A percentile compares a stretch with the other conserved stretches of the same genome.
These are phyloP conservation scores for Pao palembangensis DNA, from an alignment of 2,113 vertebrate species.

Conservation along the genomic window DNA sequence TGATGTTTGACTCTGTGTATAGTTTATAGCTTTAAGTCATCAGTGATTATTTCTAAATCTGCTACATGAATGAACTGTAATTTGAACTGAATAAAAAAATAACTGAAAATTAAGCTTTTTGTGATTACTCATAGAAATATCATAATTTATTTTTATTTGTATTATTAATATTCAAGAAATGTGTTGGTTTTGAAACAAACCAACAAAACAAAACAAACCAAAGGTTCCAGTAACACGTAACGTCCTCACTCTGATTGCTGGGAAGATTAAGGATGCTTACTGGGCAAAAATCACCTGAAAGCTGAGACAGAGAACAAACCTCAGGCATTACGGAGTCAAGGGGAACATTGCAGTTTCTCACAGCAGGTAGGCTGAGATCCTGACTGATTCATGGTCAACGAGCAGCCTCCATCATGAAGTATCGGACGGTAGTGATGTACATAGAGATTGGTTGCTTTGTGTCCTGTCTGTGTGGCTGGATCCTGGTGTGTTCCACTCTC, in stretches of 20 bases:
- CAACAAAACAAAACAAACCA: neutral
- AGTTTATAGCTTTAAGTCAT: no score
- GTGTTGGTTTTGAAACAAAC: neutral
- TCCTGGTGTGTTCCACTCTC: slow-evolving; percentile 87
- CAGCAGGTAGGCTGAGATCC: neutral
- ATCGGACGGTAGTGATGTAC: slow-evolving; percentile 71
- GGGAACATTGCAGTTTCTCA: slow-evolving; percentile 15
- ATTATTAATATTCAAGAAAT: neutral
- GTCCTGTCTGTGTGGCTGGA: slow-evolving; percentile 84
- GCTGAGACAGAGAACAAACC: slow-evolving; percentile 14
- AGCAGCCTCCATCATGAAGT: slow-evolving; percentile 52
- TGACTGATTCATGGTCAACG: neutral
- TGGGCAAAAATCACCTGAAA: slow-evolving; percentile 58
- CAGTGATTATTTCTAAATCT: neutral
- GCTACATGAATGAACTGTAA: neutral
- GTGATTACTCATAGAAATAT: no score
- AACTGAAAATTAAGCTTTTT: neutral
- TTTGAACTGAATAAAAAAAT: neutral
- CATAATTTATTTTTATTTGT: neutral
- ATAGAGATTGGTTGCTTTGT: slow-evolving; percentile 85
- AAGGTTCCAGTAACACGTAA: neutral
- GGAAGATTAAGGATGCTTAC: slow-evolving; percentile 57
- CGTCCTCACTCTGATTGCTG: neutral
- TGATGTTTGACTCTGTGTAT: no score
- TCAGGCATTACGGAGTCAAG: neutral